Conservation (phyloP, 2,113 vertebrate genomes). For the Eretmochelys imbricata region DNA sequence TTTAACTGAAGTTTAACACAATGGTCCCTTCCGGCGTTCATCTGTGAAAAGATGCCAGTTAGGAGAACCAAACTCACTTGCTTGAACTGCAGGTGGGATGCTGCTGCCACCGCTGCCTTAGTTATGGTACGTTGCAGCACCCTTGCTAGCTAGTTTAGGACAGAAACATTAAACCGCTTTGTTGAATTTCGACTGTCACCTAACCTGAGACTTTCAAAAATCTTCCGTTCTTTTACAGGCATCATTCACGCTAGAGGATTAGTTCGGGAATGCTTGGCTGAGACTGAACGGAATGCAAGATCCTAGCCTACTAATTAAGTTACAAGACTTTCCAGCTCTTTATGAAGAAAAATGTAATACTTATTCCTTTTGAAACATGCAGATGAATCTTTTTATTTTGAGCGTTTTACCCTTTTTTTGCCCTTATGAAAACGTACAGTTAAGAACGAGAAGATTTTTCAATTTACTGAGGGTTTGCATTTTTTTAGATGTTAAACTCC, state of each 20-base stretch:
- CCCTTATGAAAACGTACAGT: conserved; percentile 60
- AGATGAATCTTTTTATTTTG: conserved; percentile 58
- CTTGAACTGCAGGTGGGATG: not conserved
- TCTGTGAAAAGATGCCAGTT: not conserved
- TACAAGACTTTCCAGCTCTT: conserved; percentile 25
- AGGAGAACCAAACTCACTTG: not conserved
- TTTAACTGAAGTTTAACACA: not conserved
- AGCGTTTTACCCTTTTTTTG: conserved; percentile 46
- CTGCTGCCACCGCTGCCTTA: not conserved
- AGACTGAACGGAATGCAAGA: conserved; percentile 95
- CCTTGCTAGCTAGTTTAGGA: not conserved
- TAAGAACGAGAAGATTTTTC: conserved; percentile 62
- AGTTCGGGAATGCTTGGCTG: conserved; percentile 96
- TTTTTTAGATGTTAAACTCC: conserved; percentile 51
- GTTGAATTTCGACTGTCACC: not conserved
- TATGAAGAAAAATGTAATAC: conserved; percentile 45
- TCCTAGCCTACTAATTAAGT: conserved; percentile 81
- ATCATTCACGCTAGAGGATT: conserved; percentile 97
- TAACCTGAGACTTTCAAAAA: not conserved
- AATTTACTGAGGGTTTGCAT: conserved; percentile 59
- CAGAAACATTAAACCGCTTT: conserved; percentile 30
- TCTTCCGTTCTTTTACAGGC: conserved; percentile 76
- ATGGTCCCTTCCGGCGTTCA: not conserved
- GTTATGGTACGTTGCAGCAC: not conserved
- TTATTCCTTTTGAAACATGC: conserved; percentile 49